Conservation (phyloP, 2,888 invertebrate species). For the Aspidiotus destructor region DNA sequence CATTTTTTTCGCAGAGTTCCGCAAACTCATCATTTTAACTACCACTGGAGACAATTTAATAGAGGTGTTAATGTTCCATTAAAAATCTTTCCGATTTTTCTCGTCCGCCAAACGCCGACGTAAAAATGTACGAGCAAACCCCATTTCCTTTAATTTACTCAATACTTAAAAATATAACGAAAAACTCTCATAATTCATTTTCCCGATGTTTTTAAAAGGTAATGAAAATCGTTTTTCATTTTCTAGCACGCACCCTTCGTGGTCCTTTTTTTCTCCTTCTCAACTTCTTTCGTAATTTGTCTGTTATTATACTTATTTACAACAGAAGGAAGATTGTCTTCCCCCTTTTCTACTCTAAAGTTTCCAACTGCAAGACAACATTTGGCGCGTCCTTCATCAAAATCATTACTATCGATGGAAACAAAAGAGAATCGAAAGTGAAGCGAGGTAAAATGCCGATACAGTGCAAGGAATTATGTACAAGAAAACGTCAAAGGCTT, state of each 20-base stretch:
- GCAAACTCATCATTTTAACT: constrained; percentile 12
- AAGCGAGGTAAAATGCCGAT: no score
- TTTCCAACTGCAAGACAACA: no score
- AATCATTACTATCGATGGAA: no score
- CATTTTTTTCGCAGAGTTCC: not conserved
- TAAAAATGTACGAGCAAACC: constrained; percentile 16
- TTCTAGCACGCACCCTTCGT: constrained; percentile 3
- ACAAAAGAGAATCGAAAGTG: no score
- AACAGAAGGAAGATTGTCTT: constrained; percentile 4
- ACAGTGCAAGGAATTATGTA: no score
- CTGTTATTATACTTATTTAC: constrained; percentile 21
- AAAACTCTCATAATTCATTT: constrained; percentile 32
- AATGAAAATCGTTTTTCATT: constrained; percentile 32
- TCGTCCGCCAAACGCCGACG: constrained; percentile 14
- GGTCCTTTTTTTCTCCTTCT: constrained; percentile 6
- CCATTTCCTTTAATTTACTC: constrained; percentile 31
- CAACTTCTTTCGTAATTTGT: constrained; percentile 26
- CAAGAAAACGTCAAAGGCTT: no score
- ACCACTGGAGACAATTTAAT: constrained; percentile 29
- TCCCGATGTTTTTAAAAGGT: constrained; percentile 32
- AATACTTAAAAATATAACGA: constrained; percentile 32
- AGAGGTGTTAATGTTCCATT: constrained; percentile 32
- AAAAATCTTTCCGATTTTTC: constrained; percentile 31
- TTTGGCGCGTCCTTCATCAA: no score
- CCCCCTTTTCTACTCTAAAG: no score